Evolutionary conservation across 2,888 invertebrate genomes (phyloP).

Genomic region (Drosophila diplacantha): DNA sequence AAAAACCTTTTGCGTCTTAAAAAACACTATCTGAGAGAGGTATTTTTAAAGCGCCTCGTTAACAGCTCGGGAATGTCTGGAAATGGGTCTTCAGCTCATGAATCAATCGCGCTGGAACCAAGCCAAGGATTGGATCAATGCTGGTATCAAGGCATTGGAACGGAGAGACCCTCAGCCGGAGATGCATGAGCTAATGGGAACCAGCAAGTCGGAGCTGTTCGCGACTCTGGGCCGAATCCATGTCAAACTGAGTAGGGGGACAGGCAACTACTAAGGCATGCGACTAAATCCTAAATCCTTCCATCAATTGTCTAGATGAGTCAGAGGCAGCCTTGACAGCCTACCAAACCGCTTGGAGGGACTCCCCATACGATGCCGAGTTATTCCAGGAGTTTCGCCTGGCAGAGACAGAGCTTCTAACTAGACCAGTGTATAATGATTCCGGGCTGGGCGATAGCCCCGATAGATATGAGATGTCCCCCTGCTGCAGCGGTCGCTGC

Average conservation of each 20-base stretch:
- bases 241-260: constrained; percentile 7
- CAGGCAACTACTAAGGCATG: too few species aligned
- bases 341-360: neutral
- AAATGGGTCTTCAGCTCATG: constrained; percentile 6
- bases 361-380: neutral
- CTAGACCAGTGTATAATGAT: neutral
- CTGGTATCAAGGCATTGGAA: neutral
- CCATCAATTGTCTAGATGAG: neutral
- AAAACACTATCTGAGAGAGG: neutral
- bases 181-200: neutral
- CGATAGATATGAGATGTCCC: rapidly evolving
- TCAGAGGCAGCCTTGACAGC: constrained; percentile 3
- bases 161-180: neutral
- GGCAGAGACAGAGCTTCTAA: neutral
- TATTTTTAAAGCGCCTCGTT: constrained; percentile 5
- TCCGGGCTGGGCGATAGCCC: too few species aligned
- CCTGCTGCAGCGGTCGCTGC: constrained; percentile 31
- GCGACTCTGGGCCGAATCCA: neutral
- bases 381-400: neutral
- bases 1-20: too few species aligned
- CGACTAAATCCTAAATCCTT: too few species aligned
- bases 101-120: neutral
- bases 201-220: neutral
- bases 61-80: constrained; percentile 20
- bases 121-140: constrained; percentile 17